Conservation (phyloP, 2,113 vertebrate species). For the Hippocampus guttulatus region DNA sequence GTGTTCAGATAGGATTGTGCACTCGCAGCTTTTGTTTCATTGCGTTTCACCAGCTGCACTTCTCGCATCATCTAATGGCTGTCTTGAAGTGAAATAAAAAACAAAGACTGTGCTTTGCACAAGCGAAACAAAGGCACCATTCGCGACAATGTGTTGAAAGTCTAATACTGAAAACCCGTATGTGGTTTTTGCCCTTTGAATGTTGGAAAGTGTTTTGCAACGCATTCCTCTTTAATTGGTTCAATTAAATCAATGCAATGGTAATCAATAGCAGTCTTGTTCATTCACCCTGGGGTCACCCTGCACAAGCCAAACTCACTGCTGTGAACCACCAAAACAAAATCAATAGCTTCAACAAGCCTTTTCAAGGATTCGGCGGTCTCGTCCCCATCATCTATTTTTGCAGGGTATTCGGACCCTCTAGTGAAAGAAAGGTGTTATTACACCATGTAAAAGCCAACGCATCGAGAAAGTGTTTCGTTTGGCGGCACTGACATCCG, state of each 20-base stretch:
- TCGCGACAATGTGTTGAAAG: neutral
- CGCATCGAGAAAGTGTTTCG: too few species aligned
- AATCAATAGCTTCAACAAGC: neutral
- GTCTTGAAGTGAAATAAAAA: slow-evolving; percentile 19
- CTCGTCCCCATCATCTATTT: neutral
- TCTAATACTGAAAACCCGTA: neutral
- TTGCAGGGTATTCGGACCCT: neutral
- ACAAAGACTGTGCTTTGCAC: neutral
- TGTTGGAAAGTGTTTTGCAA: neutral
- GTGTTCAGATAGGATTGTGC: slow-evolving; percentile 53
- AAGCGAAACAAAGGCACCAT: neutral
- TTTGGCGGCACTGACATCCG: neutral
- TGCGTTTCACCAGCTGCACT: slow-evolving; percentile 10
- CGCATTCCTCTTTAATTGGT: neutral
- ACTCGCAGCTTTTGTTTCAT: neutral
- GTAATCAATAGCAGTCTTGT: slow-evolving; percentile 15
- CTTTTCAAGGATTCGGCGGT: neutral
- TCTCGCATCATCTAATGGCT: neutral
- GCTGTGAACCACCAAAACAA: neutral
- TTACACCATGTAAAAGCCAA: neutral
- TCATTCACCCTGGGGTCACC: slow-evolving; percentile 17
- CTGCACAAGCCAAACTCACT: slow-evolving; percentile 10
- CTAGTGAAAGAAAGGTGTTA: neutral
- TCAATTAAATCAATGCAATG: neutral
- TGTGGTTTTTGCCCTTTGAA: neutral